Base-by-base conservation (phyloP, 2,113 vertebrate genomes). In the Meleagris gallopavo region DNA sequence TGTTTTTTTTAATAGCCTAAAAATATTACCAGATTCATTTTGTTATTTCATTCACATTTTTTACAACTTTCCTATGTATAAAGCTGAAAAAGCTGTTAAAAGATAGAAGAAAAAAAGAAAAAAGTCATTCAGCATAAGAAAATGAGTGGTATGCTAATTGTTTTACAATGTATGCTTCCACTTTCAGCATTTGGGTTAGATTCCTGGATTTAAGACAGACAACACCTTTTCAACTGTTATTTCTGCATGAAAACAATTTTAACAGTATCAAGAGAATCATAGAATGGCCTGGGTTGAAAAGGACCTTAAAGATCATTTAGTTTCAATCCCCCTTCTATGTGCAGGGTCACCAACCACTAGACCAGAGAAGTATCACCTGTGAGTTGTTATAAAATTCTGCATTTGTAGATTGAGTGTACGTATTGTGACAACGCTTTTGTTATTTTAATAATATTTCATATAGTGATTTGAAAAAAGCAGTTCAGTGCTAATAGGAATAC, bases 401-500 rank as follows among this genome's bases (percentile, higher is more conserved):
- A 52, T 79, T 71, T 86, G 86, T 88, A 75, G 87, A 88, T 79
- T 74, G 1, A 80, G 69, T 70, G 72, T 91, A 5, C 34, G 32
- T 89, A 94, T 92, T 76, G 43, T 82, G 94, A 94, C 34, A 87
- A 55, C 50, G 62, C 40, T 58, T 97, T 93, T 95, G 86, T 95
- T 48, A 57, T 88, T 95, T 97, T 75, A 86, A 86, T 93, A 64
- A 45, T 20, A 89, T 86, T 82, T 89, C 90, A 84, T 82, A 27
- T 45, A 95, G 89, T 73, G 88, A 73, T 94, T 94, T 95, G 92
- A 90, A 95, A 72, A 95, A 97, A 96, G 69, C 60, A 83, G 83
- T 84, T 95, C 54, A 52, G 55, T 96, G 94, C 94, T 95, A 93
- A 88, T 91, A 96, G 88, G 89, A 96, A 90, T 43, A 82, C 48